Conservation (phyloP, 2,797 vertebrate species). For the Urosaurus nigricauda region DNA sequence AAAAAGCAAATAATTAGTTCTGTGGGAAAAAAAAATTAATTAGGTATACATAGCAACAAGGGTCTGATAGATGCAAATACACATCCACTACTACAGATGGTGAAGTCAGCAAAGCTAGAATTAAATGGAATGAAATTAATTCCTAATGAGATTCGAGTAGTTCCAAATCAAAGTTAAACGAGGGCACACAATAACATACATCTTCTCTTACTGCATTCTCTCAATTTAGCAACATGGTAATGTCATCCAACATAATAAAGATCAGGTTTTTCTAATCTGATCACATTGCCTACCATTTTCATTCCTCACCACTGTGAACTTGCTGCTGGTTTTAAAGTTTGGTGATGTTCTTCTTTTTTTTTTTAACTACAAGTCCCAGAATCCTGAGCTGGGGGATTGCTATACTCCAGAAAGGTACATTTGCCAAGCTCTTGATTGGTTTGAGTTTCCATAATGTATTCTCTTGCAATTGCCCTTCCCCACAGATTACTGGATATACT, state of each 20-base stretch:
- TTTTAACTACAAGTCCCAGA: neutral
- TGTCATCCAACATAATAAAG: conserved; percentile 39
- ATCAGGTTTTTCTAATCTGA: neutral
- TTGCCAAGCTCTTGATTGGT: too few relatives aligned
- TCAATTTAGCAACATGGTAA: conserved; percentile 20
- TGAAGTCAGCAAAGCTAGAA: neutral
- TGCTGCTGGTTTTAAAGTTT: neutral
- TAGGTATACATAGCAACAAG: neutral
- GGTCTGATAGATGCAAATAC: neutral
- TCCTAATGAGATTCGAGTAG: neutral
- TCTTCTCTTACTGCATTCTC: conserved; percentile 26
- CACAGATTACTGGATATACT: neutral
- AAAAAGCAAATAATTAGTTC: neutral
- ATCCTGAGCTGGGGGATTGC: too few relatives aligned
- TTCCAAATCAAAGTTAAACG: conserved; percentile 18
- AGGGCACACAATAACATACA: neutral
- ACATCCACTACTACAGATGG: neutral
- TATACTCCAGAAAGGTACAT: too few relatives aligned
- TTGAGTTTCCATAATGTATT: conserved; percentile 19
- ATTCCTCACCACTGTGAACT: conserved; percentile 19
- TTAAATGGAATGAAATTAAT: conserved; percentile 18
- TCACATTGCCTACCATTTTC: neutral
- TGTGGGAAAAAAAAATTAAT: neutral
- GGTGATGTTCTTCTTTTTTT: neutral
- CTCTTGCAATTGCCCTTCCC: neutral